Conservation (phyloP, 2,888 invertebrate species). For the Cataglyphis cursor region DNA sequence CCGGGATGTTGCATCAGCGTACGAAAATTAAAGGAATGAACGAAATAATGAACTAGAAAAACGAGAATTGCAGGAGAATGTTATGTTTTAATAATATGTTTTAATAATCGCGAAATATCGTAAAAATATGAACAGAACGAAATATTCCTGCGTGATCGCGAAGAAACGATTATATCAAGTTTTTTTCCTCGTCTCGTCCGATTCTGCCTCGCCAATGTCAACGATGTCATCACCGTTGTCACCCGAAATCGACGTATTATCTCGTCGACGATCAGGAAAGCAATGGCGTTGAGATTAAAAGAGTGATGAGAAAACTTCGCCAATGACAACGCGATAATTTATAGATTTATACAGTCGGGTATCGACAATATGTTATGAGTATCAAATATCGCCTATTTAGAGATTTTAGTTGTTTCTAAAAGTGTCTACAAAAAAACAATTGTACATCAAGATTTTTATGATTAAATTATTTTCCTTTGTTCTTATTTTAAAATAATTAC, state of each 20-base stretch:
- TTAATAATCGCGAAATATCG: not conserved
- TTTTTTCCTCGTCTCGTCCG: slow-evolving; percentile 48
- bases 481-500: not conserved
- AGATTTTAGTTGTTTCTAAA: not conserved
- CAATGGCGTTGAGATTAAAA: not conserved
- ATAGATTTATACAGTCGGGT: not conserved
- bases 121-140: not conserved
- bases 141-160: not conserved
- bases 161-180: slow-evolving; percentile 3
- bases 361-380: not conserved
- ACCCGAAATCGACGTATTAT: slow-evolving; percentile 35
- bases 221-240: slow-evolving; percentile 34
- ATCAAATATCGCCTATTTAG: not conserved
- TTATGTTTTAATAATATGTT: not conserved
- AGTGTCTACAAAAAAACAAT: not conserved
- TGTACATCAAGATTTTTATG: not conserved
- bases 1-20: slow-evolving; percentile 19
- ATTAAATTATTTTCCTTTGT: not conserved
- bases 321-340: slow-evolving; percentile 33
- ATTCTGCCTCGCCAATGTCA: slow-evolving; percentile 65
- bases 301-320: slow-evolving; percentile 52
- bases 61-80: not conserved
- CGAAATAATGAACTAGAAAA: not conserved
- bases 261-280: not conserved
- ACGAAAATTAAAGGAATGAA: not conserved